Evolutionary conservation across 1,140 invertebrate species (phyloP).

Genomic region (Mactra quadrangularis): DNA sequence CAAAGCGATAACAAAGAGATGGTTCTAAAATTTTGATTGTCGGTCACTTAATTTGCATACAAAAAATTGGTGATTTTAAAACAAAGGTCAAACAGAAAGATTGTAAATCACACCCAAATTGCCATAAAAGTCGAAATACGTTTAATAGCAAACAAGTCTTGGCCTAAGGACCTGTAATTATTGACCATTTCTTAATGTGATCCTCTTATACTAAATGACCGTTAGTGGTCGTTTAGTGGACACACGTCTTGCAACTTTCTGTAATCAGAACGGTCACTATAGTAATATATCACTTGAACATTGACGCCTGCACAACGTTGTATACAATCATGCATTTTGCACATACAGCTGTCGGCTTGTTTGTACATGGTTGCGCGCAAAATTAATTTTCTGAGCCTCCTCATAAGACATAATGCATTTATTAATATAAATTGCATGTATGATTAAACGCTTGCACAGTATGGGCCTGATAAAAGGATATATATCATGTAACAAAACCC

Average conservation of each 20-base stretch:
- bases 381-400: constrained; percentile 1
- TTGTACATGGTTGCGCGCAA: constrained; percentile 13
- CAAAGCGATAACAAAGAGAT: constrained; percentile 44
- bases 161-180: constrained; percentile 52
- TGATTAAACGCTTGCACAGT: no score
- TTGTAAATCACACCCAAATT: constrained; percentile 59
- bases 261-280: constrained; percentile 41
- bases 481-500: no score
- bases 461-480: no score
- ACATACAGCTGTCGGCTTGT: constrained; percentile 26
- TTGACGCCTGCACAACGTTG: constrained; percentile 22
- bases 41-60: constrained; percentile 55
- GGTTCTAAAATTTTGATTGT: not conserved
- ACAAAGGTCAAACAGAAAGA: constrained; percentile 49
- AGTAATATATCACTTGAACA: constrained; percentile 48
- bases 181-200: constrained; percentile 35
- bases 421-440: no score
- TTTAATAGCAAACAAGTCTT: constrained; percentile 46
- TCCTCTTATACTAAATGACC: constrained; percentile 37
- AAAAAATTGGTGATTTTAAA: constrained; percentile 45
- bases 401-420: no score
- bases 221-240: constrained; percentile 24
- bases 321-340: not conserved
- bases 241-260: constrained; percentile 56
- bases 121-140: constrained; percentile 59